phyloP scores from a whole-genome alignment of 2,888 invertebrate species.

The Drosophila pseudotakahashii region DNA sequence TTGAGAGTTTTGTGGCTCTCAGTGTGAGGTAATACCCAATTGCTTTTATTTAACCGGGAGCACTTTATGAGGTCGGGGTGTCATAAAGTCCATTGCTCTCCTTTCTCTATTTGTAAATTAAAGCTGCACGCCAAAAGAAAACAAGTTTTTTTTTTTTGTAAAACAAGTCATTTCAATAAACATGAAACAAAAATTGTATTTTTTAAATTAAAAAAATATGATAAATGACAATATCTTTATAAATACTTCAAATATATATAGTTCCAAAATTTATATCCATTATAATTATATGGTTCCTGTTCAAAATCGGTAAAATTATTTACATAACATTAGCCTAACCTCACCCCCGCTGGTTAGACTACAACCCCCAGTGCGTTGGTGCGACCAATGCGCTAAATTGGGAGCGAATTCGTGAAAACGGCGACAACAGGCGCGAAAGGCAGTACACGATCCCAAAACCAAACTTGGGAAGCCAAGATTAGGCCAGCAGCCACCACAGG shows the following conservation, averaged over 20 bases:
- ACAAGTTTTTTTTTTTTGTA: too few species aligned
- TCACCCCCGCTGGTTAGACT: not conserved
- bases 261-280: too few species aligned
- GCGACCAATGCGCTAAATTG: not conserved
- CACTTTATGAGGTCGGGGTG: slow-evolving; percentile 38
- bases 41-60: slow-evolving; percentile 38
- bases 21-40: slow-evolving; percentile 42
- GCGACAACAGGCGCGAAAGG: slow-evolving; percentile 26
- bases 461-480: not conserved
- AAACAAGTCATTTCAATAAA: too few species aligned
- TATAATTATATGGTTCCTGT: too few species aligned
- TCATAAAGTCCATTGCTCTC: slow-evolving; percentile 17
- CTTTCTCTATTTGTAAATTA: not conserved
- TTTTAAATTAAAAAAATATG: too few species aligned
- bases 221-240: too few species aligned
- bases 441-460: slow-evolving; percentile 11
- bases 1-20: slow-evolving; percentile 22
- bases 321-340: not conserved
- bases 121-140: not conserved
- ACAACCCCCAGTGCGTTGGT: not conserved
- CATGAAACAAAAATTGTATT: too few species aligned
- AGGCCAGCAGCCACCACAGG: slow-evolving; percentile 3
- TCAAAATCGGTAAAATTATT: not conserved
- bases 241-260: too few species aligned
- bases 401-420: slow-evolving; percentile 52